A percentile compares a stretch with the other conserved stretches of the same genome.
Evolutionary conservation across 2,888 invertebrate genomes (phyloP).

Genomic region (Trichogramma dendrolimi): DNA sequence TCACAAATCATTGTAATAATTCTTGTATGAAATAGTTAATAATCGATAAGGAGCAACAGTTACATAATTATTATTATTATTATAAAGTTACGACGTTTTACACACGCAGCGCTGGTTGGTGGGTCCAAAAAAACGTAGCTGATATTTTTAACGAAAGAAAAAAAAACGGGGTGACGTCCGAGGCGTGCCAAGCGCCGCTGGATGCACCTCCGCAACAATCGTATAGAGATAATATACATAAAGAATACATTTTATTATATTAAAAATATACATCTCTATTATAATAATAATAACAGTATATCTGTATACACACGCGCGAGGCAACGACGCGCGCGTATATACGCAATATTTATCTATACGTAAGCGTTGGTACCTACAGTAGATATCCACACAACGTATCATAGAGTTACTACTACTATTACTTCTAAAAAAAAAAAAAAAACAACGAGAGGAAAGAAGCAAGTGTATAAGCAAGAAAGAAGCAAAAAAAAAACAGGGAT

Average conservation of each 20-base stretch:
- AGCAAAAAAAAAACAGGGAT: too few relatives aligned
- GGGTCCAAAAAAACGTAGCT: constrained; percentile 51
- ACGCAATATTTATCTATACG: too few relatives aligned
- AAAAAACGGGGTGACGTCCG: neutral
- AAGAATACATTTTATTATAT: constrained; percentile 2
- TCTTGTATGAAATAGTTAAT: too few relatives aligned
- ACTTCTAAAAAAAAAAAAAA: too few relatives aligned
- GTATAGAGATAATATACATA: neutral
- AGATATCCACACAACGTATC: too few relatives aligned
- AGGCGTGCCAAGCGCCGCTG: constrained; percentile 1
- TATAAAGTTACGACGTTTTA: constrained; percentile 14
- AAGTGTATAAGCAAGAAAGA: too few relatives aligned
- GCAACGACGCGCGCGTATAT: too few relatives aligned
- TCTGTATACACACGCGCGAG: neutral
- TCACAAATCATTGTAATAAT: too few relatives aligned
- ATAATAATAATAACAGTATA: neutral
- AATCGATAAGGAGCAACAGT: neutral
- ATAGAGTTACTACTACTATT: too few relatives aligned
- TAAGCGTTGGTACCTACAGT: too few relatives aligned
- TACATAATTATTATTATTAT: neutral
- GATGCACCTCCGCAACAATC: constrained; percentile 3
- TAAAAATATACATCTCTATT: too few relatives aligned
- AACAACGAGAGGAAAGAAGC: too few relatives aligned
- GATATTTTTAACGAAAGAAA: constrained; percentile 36
- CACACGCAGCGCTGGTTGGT: constrained; percentile 46